Percentiles rank a stretch among this genome's conserved stretches.
Conservation (phyloP, 1,140 invertebrate species). For the Tachypleus tridentatus region DNA sequence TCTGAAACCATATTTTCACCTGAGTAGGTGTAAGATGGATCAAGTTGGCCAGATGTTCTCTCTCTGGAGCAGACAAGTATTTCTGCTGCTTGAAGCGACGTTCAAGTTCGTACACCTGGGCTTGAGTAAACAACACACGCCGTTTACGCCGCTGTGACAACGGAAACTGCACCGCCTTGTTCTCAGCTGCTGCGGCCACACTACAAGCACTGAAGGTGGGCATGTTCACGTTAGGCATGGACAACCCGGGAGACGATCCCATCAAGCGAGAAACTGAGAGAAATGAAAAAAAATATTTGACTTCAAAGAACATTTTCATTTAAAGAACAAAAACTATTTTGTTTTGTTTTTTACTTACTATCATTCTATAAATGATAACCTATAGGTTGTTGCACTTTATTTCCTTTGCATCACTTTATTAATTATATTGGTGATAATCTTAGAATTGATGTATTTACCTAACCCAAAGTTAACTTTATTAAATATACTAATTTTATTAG, state of each 20-base stretch:
- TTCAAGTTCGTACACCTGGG: constrained; percentile 85
- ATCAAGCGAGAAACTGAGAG: constrained; percentile 9
- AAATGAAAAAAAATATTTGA: no score
- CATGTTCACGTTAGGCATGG: constrained; percentile 21
- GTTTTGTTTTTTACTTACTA: no score
- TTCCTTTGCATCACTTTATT: no score
- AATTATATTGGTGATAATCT: no score
- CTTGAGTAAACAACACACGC: constrained; percentile 81
- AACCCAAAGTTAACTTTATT: no score
- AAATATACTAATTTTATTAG: no score
- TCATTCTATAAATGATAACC: no score
- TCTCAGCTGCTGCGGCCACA: constrained; percentile 17
- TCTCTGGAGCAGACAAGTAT: constrained; percentile 50
- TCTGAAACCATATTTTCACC: constrained; percentile 95
- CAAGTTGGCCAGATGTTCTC: constrained; percentile 47
- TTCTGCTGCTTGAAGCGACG: constrained; percentile 26
- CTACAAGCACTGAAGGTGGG: constrained; percentile 17
- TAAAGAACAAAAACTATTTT: no score
- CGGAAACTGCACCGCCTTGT: constrained; percentile 17
- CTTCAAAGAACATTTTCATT: no score
- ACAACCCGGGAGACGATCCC: constrained; percentile 16
- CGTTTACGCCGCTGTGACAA: constrained; percentile 60
- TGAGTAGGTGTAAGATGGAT: constrained; percentile 46
- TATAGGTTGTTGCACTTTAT: no score
- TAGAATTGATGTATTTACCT: no score